Conservation (phyloP, 2,113 vertebrate species). For the Aegotheles bennettii region DNA sequence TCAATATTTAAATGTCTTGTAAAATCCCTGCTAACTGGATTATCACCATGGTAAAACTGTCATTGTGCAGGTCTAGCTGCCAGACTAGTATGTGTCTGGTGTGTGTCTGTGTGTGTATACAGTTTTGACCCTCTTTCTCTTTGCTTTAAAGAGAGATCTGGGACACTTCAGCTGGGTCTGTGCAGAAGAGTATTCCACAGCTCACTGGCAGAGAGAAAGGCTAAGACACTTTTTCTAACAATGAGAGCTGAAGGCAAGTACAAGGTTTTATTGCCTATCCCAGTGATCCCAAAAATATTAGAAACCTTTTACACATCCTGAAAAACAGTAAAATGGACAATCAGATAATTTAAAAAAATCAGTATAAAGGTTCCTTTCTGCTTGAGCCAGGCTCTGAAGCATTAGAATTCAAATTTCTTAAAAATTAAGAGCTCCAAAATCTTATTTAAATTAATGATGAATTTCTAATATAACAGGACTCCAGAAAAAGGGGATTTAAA, state of each 20-base stretch:
- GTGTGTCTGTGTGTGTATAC: not conserved
- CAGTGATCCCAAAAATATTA: not conserved
- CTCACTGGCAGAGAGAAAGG: not conserved
- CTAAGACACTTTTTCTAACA: not conserved
- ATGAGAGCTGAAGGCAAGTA: not conserved
- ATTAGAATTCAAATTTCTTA: not conserved
- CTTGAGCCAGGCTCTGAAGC: not conserved
- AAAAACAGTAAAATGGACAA: not conserved
- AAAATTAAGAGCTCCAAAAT: not conserved
- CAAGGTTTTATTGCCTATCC: not conserved
- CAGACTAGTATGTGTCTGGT: not conserved
- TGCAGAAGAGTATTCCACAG: not conserved
- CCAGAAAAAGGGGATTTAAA: not conserved
- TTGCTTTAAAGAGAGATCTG: not conserved
- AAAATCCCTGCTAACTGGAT: constrained; percentile 35
- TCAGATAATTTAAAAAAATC: not conserved
- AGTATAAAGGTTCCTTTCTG: not conserved
- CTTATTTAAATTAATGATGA: not conserved
- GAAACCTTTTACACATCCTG: not conserved
- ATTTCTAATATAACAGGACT: not conserved
- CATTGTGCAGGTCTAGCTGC: not conserved
- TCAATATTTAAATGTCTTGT: not conserved
- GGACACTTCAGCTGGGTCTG: not conserved
- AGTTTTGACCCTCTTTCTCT: not conserved
- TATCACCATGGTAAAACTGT: not conserved